Evolutionary conservation across 2,888 invertebrate species (phyloP).

Genomic region (Drosophila neonasuta): DNA sequence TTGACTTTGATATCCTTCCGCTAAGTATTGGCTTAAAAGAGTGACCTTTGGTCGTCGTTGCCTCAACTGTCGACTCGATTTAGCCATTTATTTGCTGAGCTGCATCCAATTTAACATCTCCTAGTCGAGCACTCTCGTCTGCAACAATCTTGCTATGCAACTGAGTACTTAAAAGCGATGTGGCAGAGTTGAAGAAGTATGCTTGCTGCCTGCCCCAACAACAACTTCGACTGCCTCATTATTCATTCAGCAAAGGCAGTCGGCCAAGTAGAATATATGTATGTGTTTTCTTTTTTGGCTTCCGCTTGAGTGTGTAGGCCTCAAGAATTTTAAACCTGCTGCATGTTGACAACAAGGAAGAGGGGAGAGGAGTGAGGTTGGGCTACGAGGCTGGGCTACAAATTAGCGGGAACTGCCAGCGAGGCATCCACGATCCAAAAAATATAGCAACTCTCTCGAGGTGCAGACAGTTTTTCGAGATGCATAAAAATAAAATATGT

Average conservation of each 20-base stretch:
- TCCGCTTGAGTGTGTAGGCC: constrained; percentile 59
- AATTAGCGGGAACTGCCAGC: constrained; percentile 73
- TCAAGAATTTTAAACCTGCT: constrained; percentile 62
- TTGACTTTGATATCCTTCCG: not conserved
- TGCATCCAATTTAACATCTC: not conserved
- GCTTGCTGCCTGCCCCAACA: constrained; percentile 31
- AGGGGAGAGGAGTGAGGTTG: not conserved
- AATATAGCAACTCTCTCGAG: constrained; percentile 45
- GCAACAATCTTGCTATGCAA: too few species aligned
- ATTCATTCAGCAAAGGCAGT: constrained; percentile 68
- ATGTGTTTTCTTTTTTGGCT: constrained; percentile 37
- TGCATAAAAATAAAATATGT: constrained; percentile 64
- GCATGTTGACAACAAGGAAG: not conserved
- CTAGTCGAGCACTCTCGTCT: constrained; percentile 2
- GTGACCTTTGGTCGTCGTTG: not conserved
- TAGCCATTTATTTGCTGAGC: not conserved
- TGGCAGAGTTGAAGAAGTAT: constrained; percentile 18
- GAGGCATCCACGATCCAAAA: constrained; percentile 53
- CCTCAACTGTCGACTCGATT: not conserved
- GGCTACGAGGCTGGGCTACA: constrained; percentile 41
- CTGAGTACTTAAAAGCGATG: constrained; percentile 13
- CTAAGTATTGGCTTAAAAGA: not conserved
- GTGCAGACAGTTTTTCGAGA: constrained; percentile 55
- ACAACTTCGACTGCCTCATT: constrained; percentile 58
- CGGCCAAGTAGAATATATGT: constrained; percentile 37